Evolutionary conservation across 2,797 vertebrate species (phyloP).

Genomic region (Rallus crepitans): DNA sequence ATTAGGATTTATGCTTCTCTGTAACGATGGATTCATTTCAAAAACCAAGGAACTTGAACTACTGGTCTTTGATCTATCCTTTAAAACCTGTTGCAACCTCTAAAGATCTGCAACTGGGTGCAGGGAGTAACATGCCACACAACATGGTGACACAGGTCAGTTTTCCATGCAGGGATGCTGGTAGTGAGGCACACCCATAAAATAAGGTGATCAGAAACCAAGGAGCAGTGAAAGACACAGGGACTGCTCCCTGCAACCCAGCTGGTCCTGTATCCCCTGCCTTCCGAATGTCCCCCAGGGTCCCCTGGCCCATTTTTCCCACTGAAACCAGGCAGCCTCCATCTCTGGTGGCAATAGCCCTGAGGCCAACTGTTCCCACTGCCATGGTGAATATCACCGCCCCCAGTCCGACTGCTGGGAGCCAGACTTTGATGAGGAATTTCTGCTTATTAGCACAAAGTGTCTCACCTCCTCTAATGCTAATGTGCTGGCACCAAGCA

Average conservation of each 20-base stretch:
- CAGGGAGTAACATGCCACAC: background rate
- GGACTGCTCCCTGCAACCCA: background rate
- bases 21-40: background rate
- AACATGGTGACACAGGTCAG: background rate
- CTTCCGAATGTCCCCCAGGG: background rate
- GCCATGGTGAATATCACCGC: rapidly evolving
- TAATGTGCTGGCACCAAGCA: rapidly evolving
- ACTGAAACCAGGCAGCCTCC: background rate
- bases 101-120: background rate
- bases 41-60: background rate
- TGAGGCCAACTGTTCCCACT: rapidly evolving
- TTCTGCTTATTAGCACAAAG: background rate
- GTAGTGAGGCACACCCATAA: background rate
- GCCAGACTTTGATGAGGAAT: rapidly evolving
- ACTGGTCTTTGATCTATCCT: background rate
- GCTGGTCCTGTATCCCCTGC: background rate
- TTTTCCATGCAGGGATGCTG: background rate
- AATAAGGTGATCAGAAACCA: rapidly evolving
- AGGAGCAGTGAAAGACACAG: background rate
- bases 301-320: background rate
- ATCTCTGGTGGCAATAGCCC: background rate
- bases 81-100: background rate
- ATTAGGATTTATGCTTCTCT: background rate
- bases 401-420: background rate
- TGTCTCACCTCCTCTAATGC: background rate